Conservation (phyloP, 2,888 invertebrate genomes). For the Brachyptera risi region DNA sequence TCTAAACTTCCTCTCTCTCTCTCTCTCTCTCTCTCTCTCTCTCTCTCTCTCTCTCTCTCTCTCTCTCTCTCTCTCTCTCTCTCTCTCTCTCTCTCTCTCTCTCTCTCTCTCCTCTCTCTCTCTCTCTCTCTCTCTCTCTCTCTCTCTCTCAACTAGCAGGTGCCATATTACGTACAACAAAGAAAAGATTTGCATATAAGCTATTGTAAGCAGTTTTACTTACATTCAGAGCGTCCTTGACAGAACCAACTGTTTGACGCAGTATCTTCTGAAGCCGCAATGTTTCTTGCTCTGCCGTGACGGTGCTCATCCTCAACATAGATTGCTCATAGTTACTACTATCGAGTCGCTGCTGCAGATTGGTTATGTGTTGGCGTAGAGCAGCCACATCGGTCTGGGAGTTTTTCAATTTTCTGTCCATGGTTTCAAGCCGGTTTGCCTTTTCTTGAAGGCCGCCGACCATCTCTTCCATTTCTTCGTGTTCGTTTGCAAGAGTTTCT, state of each 20-base stretch:
- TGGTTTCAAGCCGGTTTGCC: constrained; percentile 29
- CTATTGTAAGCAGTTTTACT: too few relatives aligned
- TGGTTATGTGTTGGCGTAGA: constrained; percentile 32
- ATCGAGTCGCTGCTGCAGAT: constrained; percentile 56
- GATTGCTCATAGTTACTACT: constrained; percentile 49
- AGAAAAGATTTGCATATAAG: too few relatives aligned
- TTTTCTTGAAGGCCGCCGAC: constrained; percentile 35
- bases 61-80: too few relatives aligned
- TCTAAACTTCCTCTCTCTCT: too few relatives aligned
- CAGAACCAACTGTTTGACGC: constrained; percentile 49
- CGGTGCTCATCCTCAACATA: constrained; percentile 47
- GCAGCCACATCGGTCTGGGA: constrained; percentile 19
- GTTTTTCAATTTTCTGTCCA: constrained; percentile 32
- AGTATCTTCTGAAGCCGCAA: constrained; percentile 55
- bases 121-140: too few relatives aligned
- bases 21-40: too few relatives aligned
- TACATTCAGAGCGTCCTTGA: constrained; percentile 39
- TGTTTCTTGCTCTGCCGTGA: constrained; percentile 51
- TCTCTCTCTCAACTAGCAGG: too few relatives aligned
- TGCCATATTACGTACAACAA: too few relatives aligned
- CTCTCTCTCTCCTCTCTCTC: too few relatives aligned
- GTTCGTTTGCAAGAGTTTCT: constrained; percentile 45
- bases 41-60: too few relatives aligned
- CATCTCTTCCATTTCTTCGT: constrained; percentile 32
- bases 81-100: too few relatives aligned